A percentile compares a stretch with the other conserved stretches of the same genome.
Conservation (phyloP, 2,797 vertebrate species). For the Falco peregrinus region DNA sequence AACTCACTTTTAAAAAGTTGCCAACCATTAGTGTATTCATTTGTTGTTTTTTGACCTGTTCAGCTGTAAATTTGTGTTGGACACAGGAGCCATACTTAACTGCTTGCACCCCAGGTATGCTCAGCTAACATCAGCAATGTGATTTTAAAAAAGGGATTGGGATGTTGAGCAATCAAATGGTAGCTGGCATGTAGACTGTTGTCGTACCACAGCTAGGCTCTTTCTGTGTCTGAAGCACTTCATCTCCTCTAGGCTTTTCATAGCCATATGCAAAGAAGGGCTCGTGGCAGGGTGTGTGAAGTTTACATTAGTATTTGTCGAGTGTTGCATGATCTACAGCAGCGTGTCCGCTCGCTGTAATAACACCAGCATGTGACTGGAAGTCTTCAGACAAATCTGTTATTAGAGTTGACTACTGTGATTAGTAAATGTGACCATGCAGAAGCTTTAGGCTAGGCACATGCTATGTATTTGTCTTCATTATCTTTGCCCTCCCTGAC, state of each 20-base stretch:
- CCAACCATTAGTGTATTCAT: background rate
- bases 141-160: background rate
- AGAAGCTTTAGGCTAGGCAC: background rate
- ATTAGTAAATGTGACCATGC: background rate
- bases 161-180: background rate
- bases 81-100: background rate
- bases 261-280: background rate
- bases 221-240: background rate
- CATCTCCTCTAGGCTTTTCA: background rate
- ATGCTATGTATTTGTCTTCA: background rate
- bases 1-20: background rate
- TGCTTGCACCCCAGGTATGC: background rate
- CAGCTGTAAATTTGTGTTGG: background rate
- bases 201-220: background rate
- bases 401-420: background rate
- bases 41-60: background rate
- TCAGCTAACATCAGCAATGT: background rate
- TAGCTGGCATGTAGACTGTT: rapidly evolving
- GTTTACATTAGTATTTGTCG: background rate
- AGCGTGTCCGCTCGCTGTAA: background rate
- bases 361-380: background rate
- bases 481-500: background rate
- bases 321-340: background rate
- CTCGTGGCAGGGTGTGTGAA: rapidly evolving
- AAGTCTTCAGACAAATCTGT: background rate